These are phyloP conservation scores for Pygoscelis adeliae DNA, from an alignment of 2,113 vertebrate genomes.

Conservation along the genomic window DNA sequence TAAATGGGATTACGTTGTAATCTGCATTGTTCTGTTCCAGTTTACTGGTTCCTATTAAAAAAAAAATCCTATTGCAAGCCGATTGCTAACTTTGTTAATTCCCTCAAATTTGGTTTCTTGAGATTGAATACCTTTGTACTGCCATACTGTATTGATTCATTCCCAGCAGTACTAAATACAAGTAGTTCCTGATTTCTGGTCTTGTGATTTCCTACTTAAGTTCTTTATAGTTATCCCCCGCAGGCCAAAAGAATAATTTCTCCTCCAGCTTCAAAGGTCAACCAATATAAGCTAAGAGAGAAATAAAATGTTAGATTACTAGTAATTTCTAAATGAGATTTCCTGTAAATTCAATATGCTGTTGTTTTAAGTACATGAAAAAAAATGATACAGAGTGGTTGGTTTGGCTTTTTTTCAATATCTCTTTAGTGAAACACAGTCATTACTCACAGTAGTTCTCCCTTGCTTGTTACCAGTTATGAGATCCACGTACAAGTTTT, in stretches of 20 bases:
- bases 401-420: neutral
- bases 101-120: neutral
- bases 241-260: neutral
- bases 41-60: neutral
- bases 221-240: neutral
- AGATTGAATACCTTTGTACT: neutral
- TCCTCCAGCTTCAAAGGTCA: neutral
- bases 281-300: neutral
- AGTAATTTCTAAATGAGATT: neutral
- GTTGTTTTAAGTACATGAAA: neutral
- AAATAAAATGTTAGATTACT: neutral
- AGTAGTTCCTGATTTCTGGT: neutral
- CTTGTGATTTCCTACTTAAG: neutral
- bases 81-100: neutral
- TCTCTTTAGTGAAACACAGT: neutral
- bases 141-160: neutral
- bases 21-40: neutral
- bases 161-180: neutral
- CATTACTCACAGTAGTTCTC: neutral
- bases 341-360: neutral
- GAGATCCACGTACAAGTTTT: neutral
- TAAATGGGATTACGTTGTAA: neutral
- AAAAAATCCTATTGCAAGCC: neutral
- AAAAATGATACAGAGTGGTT: accelerated
- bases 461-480: neutral